Evolutionary conservation across 2,113 vertebrate genomes (phyloP), one percentile per base, ranked within the genome.

Genomic region (Chitala chitala): DNA sequence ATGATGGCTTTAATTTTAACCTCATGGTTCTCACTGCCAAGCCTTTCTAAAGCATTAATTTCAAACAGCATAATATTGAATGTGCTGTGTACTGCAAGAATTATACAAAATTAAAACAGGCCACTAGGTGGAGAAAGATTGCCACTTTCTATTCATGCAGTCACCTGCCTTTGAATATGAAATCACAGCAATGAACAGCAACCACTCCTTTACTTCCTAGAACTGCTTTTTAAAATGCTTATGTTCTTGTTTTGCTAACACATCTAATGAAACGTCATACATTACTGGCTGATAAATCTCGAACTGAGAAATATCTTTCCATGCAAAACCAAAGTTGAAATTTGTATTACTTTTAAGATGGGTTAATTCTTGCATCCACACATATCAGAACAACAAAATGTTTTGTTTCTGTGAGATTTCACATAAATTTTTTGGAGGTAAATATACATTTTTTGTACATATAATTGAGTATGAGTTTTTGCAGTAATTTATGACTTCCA

Each of bases 81-180:
- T n/a, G n/a, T n/a, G n/a, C n/a, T n/a, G n/a, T n/a, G n/a, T n/a
- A n/a, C n/a, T n/a, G n/a, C n/a, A n/a, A n/a, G n/a, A n/a, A n/a
- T n/a, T n/a, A n/a, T n/a, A n/a, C n/a, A n/a, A n/a, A 38, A 36
- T 61, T 17, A 61, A 66, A 33, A 66, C 38, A 12, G 38, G 15
- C 64, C 64, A 66, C 9, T 44, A 66, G 64, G 20, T 66, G 64
- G 64, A 22, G 64, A 38, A 66, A 29, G 64, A 66, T 9, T 61
- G 33, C 58, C 31, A 61, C 38, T 61, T 61, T 59, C 3, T 20
- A n/a, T 29, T 59, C 9, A 12, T 61, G 0, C 15, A 36, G 26
- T 61, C 31, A n/a, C n/a, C n/a, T n/a, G n/a, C n/a, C n/a, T n/a
- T n/a, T n/a, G n/a, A n/a, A n/a, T 6, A 20, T 61, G 13, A 58